phyloP scores from a whole-genome alignment of 2,797 vertebrate species.

The Hippoglossus hippoglossus region DNA sequence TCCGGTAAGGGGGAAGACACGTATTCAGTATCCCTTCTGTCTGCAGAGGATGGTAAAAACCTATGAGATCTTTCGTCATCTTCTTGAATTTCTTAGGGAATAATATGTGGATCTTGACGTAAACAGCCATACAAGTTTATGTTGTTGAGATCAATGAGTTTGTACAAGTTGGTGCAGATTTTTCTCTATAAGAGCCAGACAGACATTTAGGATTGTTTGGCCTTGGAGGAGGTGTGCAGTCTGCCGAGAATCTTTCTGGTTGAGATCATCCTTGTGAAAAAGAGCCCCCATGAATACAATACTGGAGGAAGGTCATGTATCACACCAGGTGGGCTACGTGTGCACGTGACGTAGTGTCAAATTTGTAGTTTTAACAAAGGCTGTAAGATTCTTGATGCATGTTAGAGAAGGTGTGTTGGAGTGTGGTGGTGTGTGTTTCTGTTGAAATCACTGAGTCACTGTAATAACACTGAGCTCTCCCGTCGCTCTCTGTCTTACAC shows the following conservation, averaged over 20 bases:
- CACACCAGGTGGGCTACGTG: background rate
- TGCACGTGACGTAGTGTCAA: background rate
- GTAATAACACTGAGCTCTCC: slow-evolving; percentile 48
- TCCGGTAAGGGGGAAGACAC: too few species aligned
- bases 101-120: too few species aligned
- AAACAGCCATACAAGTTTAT: too few species aligned
- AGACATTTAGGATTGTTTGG: background rate
- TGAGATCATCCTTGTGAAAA: background rate
- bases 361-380: background rate
- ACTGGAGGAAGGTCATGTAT: background rate
- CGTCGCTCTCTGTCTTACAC: slow-evolving; percentile 6
- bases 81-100: too few species aligned
- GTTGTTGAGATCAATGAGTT: too few species aligned
- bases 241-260: background rate
- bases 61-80: too few species aligned
- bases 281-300: background rate
- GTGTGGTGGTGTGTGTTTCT: slow-evolving; percentile 10
- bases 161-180: background rate
- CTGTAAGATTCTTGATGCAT: slow-evolving; percentile 16
- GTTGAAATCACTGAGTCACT: slow-evolving; percentile 70
- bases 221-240: background rate
- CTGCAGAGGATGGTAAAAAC: too few species aligned
- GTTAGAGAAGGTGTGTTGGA: slow-evolving; percentile 7
- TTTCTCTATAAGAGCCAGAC: background rate
- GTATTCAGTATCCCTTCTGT: too few species aligned